These are phyloP conservation scores for Aldrovandia affinis DNA, from an alignment of 2,797 vertebrate genomes.

Conservation along the genomic window DNA sequence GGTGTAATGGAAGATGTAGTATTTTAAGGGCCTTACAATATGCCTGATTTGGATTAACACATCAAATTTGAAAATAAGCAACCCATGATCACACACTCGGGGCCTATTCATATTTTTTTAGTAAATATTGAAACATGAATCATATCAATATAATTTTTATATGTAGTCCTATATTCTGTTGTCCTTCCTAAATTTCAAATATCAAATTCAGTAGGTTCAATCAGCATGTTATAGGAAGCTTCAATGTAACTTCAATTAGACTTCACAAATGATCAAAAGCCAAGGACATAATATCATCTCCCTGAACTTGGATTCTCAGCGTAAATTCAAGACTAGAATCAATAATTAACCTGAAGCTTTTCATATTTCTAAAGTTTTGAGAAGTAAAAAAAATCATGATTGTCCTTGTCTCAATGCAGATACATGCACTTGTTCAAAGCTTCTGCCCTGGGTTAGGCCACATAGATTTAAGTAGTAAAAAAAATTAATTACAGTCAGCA, in stretches of 20 bases:
- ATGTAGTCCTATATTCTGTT: too few relatives aligned
- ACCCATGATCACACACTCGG: too few relatives aligned
- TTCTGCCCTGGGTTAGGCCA: slow-evolving; percentile 5
- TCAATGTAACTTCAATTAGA: too few relatives aligned
- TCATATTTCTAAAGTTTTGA: slow-evolving; percentile 19
- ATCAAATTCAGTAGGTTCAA: neutral
- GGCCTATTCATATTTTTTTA: too few relatives aligned
- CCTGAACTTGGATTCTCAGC: neutral
- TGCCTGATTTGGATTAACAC: too few relatives aligned
- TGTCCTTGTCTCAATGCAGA: slow-evolving; percentile 20
- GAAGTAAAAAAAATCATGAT: slow-evolving; percentile 7
- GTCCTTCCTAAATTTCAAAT: neutral
- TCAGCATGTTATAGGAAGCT: neutral
- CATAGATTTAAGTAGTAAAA: slow-evolving; percentile 31
- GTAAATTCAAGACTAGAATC: slow-evolving; percentile 10
- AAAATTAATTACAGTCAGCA: slow-evolving; percentile 22
- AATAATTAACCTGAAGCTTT: neutral
- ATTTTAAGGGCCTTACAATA: too few relatives aligned
- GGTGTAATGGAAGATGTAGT: too few relatives aligned
- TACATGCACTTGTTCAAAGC: slow-evolving; percentile 20
- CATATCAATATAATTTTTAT: too few relatives aligned
- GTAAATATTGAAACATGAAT: too few relatives aligned
- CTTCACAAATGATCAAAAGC: neutral
- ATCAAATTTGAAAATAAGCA: too few relatives aligned
- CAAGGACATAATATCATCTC: neutral